These are phyloP conservation scores for Rhynchonycteris naso DNA, from an alignment of 2,797 vertebrate species.

Conservation along the genomic window DNA sequence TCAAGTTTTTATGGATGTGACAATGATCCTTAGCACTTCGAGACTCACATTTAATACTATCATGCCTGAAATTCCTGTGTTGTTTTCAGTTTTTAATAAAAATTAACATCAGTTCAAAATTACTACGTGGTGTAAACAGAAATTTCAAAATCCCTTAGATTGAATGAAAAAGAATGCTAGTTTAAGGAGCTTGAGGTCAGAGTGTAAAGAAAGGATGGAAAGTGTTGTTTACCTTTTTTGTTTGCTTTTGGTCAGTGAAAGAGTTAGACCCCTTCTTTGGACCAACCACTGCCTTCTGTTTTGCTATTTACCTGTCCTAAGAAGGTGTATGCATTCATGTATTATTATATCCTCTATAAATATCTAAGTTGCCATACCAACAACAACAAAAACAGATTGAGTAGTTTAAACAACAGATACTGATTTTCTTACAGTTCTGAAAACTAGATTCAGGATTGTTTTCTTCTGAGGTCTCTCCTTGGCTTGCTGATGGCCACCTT, in stretches of 20 bases:
- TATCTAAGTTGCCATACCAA: neutral
- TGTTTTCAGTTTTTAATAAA: neutral
- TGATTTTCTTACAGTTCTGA: neutral
- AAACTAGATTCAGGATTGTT: neutral
- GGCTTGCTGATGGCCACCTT: rapidly evolving
- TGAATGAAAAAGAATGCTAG: neutral
- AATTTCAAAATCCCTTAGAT: neutral
- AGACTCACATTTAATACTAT: neutral
- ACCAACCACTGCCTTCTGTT: neutral
- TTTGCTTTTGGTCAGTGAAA: neutral
- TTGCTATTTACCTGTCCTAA: neutral
- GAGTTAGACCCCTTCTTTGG: neutral
- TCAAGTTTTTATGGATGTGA: neutral
- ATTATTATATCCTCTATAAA: neutral
- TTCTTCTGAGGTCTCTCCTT: neutral
- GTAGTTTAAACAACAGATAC: neutral
- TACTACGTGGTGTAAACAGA: neutral
- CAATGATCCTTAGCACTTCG: neutral
- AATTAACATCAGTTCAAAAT: neutral
- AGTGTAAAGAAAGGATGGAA: neutral
- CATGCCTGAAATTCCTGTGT: neutral
- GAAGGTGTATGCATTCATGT: neutral
- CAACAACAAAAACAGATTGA: neutral
- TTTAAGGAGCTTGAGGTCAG: too few relatives aligned
- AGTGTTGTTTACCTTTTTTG: neutral